A percentile compares a stretch with the other conserved stretches of the same genome.
These are phyloP conservation scores for Scophthalmus maximus DNA, from an alignment of 2,113 vertebrate genomes.

Conservation along the genomic window DNA sequence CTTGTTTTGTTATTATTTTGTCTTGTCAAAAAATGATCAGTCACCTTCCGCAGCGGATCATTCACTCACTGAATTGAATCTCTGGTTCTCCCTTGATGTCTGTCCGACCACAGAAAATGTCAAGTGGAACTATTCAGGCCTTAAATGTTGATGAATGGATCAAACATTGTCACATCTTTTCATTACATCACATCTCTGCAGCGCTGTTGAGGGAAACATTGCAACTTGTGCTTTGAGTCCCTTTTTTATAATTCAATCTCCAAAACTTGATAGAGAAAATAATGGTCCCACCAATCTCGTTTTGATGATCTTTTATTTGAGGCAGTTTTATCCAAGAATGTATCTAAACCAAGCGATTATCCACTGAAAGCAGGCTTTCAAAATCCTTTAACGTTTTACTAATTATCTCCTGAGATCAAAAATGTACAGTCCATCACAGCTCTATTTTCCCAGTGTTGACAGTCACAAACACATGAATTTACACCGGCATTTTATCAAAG, in stretches of 20 bases:
- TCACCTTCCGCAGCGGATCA: neutral
- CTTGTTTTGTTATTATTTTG: neutral
- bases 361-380: constrained; percentile 19
- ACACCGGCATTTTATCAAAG: constrained; percentile 27
- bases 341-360: constrained; percentile 26
- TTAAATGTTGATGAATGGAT: constrained; percentile 19
- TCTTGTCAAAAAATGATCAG: too few species aligned
- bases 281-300: neutral
- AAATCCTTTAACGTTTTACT: constrained; percentile 17
- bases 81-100: constrained; percentile 10
- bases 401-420: constrained; percentile 35
- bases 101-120: constrained; percentile 20
- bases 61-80: neutral
- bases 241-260: neutral
- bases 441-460: constrained; percentile 11
- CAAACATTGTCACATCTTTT: neutral
- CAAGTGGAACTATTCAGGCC: constrained; percentile 12
- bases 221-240: too few species aligned
- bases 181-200: neutral
- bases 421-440: constrained; percentile 24
- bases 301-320: constrained; percentile 37
- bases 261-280: neutral
- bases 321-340: neutral
- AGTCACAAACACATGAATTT: constrained; percentile 19
- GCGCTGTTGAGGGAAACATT: constrained; percentile 8